phyloP scores from a whole-genome alignment of 2,113 vertebrate species.

The Ictidomys tridecemlineatus region DNA sequence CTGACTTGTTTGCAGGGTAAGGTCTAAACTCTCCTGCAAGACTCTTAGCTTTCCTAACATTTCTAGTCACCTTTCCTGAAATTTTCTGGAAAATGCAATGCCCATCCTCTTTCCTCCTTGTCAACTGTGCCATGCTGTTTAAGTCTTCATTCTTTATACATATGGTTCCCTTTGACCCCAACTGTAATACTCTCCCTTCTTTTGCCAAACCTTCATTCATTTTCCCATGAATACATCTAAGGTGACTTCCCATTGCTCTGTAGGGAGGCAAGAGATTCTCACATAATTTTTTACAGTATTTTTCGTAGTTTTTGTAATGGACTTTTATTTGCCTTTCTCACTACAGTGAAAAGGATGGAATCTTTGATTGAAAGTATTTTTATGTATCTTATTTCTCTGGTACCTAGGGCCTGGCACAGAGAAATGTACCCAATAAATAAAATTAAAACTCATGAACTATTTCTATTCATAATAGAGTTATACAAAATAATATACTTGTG shows the following conservation, averaged over 20 bases:
- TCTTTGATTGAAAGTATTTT: background rate
- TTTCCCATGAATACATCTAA: background rate
- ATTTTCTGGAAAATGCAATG: background rate
- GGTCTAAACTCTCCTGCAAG: background rate
- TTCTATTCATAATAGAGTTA: background rate
- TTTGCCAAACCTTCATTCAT: background rate
- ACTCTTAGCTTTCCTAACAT: background rate
- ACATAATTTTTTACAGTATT: background rate
- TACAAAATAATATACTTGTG: background rate
- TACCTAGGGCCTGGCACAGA: background rate
- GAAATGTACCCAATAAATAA: background rate
- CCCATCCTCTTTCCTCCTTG: background rate
- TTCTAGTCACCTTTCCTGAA: background rate
- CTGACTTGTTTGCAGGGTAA: background rate
- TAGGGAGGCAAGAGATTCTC: background rate
- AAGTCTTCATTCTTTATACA: background rate
- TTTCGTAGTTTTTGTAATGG: background rate
- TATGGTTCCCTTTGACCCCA: background rate
- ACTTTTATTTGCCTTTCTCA: background rate
- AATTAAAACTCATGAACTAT: background rate
- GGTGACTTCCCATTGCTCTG: background rate
- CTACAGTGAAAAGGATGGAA: background rate
- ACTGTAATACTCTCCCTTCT: background rate
- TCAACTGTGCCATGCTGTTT: accelerated
- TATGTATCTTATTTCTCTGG: background rate